Base-by-base conservation (phyloP, 1,140 invertebrate genomes). In the Paraescarpia echinospica region DNA sequence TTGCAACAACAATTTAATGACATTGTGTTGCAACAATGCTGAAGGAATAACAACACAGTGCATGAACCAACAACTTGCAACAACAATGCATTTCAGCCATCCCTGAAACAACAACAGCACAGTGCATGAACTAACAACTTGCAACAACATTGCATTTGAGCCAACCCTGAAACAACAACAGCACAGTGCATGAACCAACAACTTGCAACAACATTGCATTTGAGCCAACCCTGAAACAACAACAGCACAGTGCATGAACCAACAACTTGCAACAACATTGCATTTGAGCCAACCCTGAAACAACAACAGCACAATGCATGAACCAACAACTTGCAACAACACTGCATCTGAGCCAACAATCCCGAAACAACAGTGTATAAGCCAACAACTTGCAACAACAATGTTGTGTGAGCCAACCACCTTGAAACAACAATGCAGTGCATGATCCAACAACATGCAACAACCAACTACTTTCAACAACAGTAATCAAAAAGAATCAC, bases 241-340 rank as follows among this genome's bases (percentile, higher is more conserved):
- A 34, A 89, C 89, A 89, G 27, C n/a, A n/a, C 33, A 34, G 34
- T 18, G 41, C 8, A 92, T 9, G 33, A 92, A 34, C 14, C 14
- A 35, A 91, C 27, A 90, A 90, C 33, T 1, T 97, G 97, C 14
- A 98, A 95, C n/a, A 97, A 96, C 14, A 98, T 95, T 1, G 96
- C 97, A 94, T 97, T 98, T 31, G 96, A 96, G 1, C 97, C 97
- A 0, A 97, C 93, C 91, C 96, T 96, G 93, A 95, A 95, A 93
- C 93, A 94, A 91, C 95, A 94, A 92, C 59, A 77, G 27, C 12
- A 77, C 59, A 77, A 12, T 77, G 92, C 34, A 35, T 51, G 2
- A 92, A 41, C 35, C 33, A 12, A 90, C 77, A 35, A n/a, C n/a
- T n/a, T n/a, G n/a, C n/a, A n/a, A 90, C 27, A 90, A 91, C 77